Evolutionary conservation across 2,113 vertebrate species (phyloP).

Genomic region (Bubalus kerabau): DNA sequence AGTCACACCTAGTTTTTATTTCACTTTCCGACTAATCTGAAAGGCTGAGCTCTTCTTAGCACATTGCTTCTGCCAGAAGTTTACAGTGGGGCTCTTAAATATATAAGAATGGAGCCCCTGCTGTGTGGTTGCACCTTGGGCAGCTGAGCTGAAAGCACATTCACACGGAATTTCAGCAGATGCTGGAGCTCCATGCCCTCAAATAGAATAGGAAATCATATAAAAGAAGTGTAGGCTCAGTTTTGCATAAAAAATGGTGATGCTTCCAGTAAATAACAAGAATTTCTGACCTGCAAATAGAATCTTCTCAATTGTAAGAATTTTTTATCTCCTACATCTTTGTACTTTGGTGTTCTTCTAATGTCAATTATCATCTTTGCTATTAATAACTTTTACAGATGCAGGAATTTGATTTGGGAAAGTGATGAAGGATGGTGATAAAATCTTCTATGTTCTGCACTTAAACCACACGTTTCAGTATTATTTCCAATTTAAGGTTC

Average conservation of each 20-base stretch:
- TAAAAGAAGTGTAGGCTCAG: neutral
- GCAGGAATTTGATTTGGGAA: neutral
- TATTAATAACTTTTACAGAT: neutral
- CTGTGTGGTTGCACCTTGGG: neutral
- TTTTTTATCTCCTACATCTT: neutral
- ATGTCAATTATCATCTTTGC: neutral
- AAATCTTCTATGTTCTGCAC: neutral
- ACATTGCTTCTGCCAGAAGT: neutral
- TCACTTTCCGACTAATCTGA: neutral
- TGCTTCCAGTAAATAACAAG: neutral
- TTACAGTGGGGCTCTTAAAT: neutral
- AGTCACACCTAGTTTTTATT: neutral
- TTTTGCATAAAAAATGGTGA: neutral
- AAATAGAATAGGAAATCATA: neutral
- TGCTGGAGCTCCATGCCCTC: neutral
- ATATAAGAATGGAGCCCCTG: neutral
- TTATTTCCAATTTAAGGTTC: neutral
- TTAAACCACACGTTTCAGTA: neutral
- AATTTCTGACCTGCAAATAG: neutral
- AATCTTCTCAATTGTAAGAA: neutral
- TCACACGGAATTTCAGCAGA: neutral
- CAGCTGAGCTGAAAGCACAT: neutral
- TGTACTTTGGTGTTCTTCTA: neutral
- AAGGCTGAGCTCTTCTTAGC: neutral
- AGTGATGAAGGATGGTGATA: neutral